Base-by-base conservation (phyloP, 2,888 invertebrate genomes). In the Drosophila leonis region DNA sequence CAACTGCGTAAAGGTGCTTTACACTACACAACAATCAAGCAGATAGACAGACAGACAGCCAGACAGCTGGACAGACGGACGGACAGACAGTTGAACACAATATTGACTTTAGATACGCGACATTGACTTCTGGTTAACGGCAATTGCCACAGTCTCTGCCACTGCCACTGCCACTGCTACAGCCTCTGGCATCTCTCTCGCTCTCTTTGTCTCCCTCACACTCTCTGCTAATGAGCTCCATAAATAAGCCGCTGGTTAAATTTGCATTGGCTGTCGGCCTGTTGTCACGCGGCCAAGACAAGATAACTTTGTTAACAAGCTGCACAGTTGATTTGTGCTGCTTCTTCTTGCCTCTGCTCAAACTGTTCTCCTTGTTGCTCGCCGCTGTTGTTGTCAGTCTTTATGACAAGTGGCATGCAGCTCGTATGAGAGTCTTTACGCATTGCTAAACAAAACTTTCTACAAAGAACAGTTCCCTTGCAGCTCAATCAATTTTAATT, bases 241-340 rank as follows among this genome's bases (percentile, higher is more conserved):
- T 88, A 86, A 86, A 86, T 82, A 85, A 76, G 80, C 75, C 70
- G 33, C 64, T 51, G 72, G 65, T 64, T 85, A 86, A 86, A 86
- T 86, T 86, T 87, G 88, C 86, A 87, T 87, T 77, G 71, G 59
- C 74, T 62, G 65, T 61, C 66, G 65, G 65, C 54, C 65, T 61
- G 77, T 77, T 77, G 77, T 74, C 77, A 77, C 76, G 76, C 56
- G 68, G 48, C 72, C 76, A 65, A 65, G 65, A 54, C 65, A 54
- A 68, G 76, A 74, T 80, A 82, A 61, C 82, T 83, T 78, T 82
- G 75, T 84, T 83, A 85, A 79, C 85, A 70, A 65, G 69, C 75
- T 61, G 54, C 59, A 62, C 62, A 57, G 51, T 70, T 71, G 63
- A 75, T 67, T 67, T 64, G 60, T 46, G 65, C 42, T 51, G 18